Base-by-base conservation (phyloP, 2,113 vertebrate species). In the Dasyornis broadbenti region DNA sequence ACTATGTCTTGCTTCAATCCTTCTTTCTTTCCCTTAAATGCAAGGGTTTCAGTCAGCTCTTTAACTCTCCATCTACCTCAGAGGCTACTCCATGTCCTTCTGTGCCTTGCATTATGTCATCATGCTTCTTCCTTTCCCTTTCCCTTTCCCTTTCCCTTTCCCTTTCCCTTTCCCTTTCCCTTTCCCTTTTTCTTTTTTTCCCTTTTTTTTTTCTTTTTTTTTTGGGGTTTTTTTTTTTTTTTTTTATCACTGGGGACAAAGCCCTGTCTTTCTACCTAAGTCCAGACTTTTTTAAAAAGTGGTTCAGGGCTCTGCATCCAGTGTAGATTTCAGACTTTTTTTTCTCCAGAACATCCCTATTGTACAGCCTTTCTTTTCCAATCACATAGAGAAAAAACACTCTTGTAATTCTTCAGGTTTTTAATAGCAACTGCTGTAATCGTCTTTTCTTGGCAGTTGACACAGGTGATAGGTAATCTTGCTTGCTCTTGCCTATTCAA, bases 381-480 rank as follows among this genome's bases (percentile, higher is more conserved):
- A 64, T 31, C 24, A 17, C 3, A 1, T 9, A 52, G 24, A 70
- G 39, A 65, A 76, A 86, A 94, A 81, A 10, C 44, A 63, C 21
- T 77, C 39, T 35, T 24, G 23, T 81, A 77, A 59, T 81, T 85
- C 45, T 80, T 72, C 20, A 42, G 7, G 19, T 82, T 88, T 95
- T 78, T 81, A 83, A 68, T 77, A 83, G 39, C 39, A 73, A 7
- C 59, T 70, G 35, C 88, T 83, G 15, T 73, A 88, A 73, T 57
- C 3, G 11, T 63, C 59, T 78, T 92, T 82, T 73, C 64, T 60
- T 12, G 8, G 69, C 80, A 81, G 44, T 47, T 83, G 72, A n/a
- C 72, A 44, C 22, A 89, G 82, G 91, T 95, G 39, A 59, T 85
- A 83, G 82, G 86, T 90, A 49, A 63, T 88, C 59, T 83, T 80